Conservation (phyloP, 1,140 invertebrate genomes). For the Aradophagus sp. region DNA sequence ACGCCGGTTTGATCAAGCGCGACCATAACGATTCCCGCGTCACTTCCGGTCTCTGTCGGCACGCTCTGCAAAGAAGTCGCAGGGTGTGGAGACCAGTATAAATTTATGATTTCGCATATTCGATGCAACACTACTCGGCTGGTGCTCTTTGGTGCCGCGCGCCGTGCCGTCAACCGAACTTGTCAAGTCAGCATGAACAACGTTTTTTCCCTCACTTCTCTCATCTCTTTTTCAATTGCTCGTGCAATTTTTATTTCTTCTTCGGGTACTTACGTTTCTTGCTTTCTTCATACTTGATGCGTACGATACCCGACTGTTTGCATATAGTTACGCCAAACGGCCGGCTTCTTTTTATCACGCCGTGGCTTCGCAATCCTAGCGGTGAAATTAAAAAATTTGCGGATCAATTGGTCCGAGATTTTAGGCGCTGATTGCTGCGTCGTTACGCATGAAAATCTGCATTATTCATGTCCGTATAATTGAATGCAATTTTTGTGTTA, state of each 20-base stretch:
- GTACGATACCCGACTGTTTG: conserved; percentile 42
- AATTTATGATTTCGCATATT: conserved; percentile 50
- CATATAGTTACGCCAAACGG: conserved; percentile 22
- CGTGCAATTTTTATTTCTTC: conserved; percentile 55
- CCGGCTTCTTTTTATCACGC: conserved; percentile 16
- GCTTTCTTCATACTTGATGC: conserved; percentile 29
- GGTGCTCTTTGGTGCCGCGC: conserved; percentile 2
- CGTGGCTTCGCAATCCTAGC: conserved; percentile 12
- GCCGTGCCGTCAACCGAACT: conserved; percentile 26
- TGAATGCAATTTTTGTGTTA: no score
- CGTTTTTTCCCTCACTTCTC: conserved; percentile 31
- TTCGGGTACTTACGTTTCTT: conserved; percentile 41
- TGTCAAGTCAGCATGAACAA: conserved; percentile 51
- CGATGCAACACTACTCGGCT: conserved; percentile 20
- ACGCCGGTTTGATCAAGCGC: conserved; percentile 54
- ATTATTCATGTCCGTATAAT: conserved; percentile 2
- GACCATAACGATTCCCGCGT: conserved; percentile 55
- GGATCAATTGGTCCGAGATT: conserved; percentile 38
- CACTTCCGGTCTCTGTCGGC: conserved; percentile 60
- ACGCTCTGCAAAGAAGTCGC: conserved; percentile 39
- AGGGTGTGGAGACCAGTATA: conserved; percentile 52
- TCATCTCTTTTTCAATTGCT: conserved; percentile 53
- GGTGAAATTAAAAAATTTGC: conserved; percentile 35
- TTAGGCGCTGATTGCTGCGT: conserved; percentile 2
- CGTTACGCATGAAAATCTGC: conserved; percentile 23